Evolutionary conservation across 2,113 vertebrate genomes (phyloP).

Genomic region (Pithys albifrons): DNA sequence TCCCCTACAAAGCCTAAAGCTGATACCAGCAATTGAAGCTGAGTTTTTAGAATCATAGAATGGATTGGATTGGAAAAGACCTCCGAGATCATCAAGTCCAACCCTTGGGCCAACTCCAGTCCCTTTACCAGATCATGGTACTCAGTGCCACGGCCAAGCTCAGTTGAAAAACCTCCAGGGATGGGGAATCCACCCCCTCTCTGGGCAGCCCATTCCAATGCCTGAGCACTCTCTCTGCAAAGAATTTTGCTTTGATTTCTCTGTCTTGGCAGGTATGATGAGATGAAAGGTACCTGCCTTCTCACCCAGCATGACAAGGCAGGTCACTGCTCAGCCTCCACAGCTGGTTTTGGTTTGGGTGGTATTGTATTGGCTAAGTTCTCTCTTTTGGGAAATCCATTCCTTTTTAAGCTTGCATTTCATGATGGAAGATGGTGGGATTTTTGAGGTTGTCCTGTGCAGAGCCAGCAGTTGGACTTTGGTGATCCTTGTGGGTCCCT

Average conservation of each 20-base stretch:
- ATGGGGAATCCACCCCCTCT: no score
- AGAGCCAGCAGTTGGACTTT: background rate
- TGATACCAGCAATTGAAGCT: background rate
- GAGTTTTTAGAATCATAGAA: background rate
- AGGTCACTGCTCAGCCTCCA: background rate
- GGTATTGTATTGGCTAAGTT: background rate
- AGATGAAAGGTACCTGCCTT: background rate
- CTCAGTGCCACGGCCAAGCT: no score
- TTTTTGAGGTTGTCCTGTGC: background rate
- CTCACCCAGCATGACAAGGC: background rate
- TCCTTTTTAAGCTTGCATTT: background rate
- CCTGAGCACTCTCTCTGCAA: no score
- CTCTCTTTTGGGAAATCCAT: background rate
- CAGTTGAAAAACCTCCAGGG: no score
- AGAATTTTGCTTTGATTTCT: background rate
- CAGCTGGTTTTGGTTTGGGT: background rate
- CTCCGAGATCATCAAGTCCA: no score
- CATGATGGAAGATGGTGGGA: background rate
- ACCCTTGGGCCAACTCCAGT: no score
- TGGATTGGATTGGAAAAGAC: no score
- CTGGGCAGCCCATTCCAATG: no score
- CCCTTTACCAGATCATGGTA: no score
- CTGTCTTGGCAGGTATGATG: rapidly evolving
- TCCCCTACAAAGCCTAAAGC: background rate
- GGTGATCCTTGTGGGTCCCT: background rate